These are phyloP conservation scores for Brachystomella parvula DNA, from an alignment of 1,140 invertebrate species.

Conservation along the genomic window DNA sequence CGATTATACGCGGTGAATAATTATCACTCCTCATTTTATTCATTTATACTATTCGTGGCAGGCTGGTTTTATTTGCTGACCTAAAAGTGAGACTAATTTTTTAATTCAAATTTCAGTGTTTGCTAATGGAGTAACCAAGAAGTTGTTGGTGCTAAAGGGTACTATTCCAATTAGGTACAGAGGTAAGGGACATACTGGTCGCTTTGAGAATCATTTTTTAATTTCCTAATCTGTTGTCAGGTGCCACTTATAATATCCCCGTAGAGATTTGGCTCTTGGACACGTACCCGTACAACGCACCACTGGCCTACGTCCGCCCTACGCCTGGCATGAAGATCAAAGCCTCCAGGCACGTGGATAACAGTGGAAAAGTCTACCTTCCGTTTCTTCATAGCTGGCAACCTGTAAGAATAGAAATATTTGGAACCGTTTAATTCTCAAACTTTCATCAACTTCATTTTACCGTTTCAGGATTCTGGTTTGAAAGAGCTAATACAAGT, in stretches of 20 bases:
- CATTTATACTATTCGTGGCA: no score
- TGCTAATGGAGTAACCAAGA: slow-evolving; percentile 75
- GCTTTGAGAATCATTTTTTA: slow-evolving; percentile 2
- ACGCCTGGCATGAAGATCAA: slow-evolving; percentile 93
- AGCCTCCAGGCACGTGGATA: slow-evolving; percentile 86
- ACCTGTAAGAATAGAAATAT: slow-evolving; percentile 53
- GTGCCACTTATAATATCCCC: slow-evolving; percentile 88
- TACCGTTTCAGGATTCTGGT: slow-evolving; percentile 62
- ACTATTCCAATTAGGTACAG: slow-evolving; percentile 88
- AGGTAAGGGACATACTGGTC: slow-evolving; percentile 50
- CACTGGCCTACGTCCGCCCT: slow-evolving; percentile 95
- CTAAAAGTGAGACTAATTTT: slow-evolving; percentile 13
- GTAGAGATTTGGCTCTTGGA: slow-evolving; percentile 93
- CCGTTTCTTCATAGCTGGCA: slow-evolving; percentile 96
- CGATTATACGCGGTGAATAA: no score
- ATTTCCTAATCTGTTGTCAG: slow-evolving; percentile 43
- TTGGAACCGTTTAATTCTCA: slow-evolving; percentile 1
- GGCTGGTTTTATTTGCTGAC: no score
- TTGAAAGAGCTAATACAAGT: slow-evolving; percentile 77
- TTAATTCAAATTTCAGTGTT: slow-evolving; percentile 58
- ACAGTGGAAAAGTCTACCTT: slow-evolving; percentile 90
- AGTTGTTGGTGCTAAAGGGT: slow-evolving; percentile 75
- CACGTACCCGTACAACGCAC: slow-evolving; percentile 91
- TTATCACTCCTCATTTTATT: no score
- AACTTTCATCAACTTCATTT: slow-evolving; percentile 13